These are phyloP conservation scores for Rhinolophus sinicus DNA, from an alignment of 2,113 vertebrate genomes.

Conservation along the genomic window DNA sequence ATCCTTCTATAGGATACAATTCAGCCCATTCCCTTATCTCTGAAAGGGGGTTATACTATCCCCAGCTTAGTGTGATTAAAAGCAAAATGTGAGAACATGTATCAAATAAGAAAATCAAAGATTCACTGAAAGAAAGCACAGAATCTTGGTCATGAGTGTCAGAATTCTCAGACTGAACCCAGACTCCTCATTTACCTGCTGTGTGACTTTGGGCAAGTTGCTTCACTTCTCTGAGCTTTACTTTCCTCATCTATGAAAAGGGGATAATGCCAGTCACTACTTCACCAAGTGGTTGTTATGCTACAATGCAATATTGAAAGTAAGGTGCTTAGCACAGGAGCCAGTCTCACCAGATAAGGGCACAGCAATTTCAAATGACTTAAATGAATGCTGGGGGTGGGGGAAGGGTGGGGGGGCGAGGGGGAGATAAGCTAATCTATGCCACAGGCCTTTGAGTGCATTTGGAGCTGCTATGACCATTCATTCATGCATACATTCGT, in stretches of 20 bases:
- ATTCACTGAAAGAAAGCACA: not conserved
- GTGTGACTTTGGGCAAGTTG: not conserved
- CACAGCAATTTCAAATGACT: not conserved
- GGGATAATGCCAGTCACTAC: not conserved
- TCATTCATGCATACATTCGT: not conserved
- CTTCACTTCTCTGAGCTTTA: not conserved
- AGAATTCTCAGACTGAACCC: not conserved
- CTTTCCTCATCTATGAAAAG: not conserved
- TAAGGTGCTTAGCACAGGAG: not conserved
- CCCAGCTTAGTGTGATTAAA: not conserved
- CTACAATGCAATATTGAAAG: not conserved
- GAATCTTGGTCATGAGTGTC: not conserved
- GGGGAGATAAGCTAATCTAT: not conserved
- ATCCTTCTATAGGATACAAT: not conserved
- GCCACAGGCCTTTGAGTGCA: not conserved
- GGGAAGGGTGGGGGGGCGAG: no score
- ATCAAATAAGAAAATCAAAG: not conserved
- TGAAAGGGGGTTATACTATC: not conserved
- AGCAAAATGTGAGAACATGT: not conserved
- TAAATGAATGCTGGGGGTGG: not conserved
- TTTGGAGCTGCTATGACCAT: not conserved
- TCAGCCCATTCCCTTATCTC: not conserved
- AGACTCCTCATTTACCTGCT: not conserved
- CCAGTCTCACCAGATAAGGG: not conserved
- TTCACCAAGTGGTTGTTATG: not conserved